Evolutionary conservation across 2,113 vertebrate genomes (phyloP), one percentile per base, ranked within the genome.

Genomic region (Callaeas wilsoni): DNA sequence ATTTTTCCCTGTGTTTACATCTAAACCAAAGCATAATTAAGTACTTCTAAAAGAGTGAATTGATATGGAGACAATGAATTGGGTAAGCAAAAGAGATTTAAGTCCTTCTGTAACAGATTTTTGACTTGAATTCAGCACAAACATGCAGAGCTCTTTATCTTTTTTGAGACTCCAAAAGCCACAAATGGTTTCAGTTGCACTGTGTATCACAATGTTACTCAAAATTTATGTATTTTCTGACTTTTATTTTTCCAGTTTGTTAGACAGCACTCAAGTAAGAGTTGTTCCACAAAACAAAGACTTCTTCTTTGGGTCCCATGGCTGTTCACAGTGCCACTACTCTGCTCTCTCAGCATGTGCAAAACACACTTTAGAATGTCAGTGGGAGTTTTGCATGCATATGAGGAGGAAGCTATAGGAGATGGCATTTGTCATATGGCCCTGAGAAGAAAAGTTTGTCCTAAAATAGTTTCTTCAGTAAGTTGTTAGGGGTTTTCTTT

Each of bases 401-500:
- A 13, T 62, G 13, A 41, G 94, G 37, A 90, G 9, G 6, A 79
- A 29, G 22, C 25, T 82, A n/a, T 55, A 52, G 52, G 62, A 95
- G n/a, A 37, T 89, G 46, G 37, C 50, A 70, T 42, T 84, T 70
- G 30, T 62, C 91, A 74, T 70, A 74, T 87, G 73, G 32, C 30
- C 23, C 42, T 27, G n/a, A 90, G 76, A 92, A 80, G 41, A 95
- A 92, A 94, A 76, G 78, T 79, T 93, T 93, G 16, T 64, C 44
- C 44, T n/a, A 30, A 90, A 67, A 80, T 30, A 89, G 14, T 90
- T 91, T 14, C 20, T 84, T 92, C 50, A 75, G 35, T 44, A 55
- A 59, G 7, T 55, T 26, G 3, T 44, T 29, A 37, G 6, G 6
- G 1, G 7, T 14, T 81, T 37, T 18, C 8, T 63, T 93, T 21